Evolutionary conservation across 1,140 invertebrate genomes (phyloP), one percentile per base, ranked within the genome.

Genomic region (Drosophila grimshawi): DNA sequence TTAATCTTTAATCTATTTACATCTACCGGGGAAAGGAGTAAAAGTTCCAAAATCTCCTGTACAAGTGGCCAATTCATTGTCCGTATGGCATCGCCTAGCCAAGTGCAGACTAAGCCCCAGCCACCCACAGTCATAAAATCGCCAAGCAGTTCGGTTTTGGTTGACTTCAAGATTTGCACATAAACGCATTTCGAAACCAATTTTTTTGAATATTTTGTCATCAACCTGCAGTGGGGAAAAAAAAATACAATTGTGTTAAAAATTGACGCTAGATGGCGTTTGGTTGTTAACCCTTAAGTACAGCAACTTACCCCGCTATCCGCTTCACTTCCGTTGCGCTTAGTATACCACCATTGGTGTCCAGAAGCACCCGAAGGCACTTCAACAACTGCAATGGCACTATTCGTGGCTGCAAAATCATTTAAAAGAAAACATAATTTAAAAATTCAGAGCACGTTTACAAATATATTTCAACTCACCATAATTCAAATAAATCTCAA

Each of bases 121-220:
- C 98, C 98, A 76, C 97, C 97, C 64, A 95, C 95, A 52, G 95
- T 94, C 95, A 99, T 97, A 92, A 98, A 98, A 95, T 96, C 95
- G 60, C 96, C 96, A 35, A 98, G 93, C 63, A 98, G 94, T 75
- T 97, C 96, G 1, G 95, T 94, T 82, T 97, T 95, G n/a, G 98
- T 98, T 48, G 95, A 96, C 93, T 97, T 97, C 51, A 99, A 93
- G 81, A 99, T 98, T 93, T 98, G 97, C 71, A 98, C 95, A 91
- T 99, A 99, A 79, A 98, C 97, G 93, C 97, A 98, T 94, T 98
- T 98, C 79, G 97, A 98, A 37, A 99, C 98, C 59, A 99, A 93
- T 93, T 99, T 99, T 92, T 97, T 98, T 0, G 97, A 98, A 94
- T 97, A 98, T 92, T 98, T 98, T 30, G 96, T 96, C 97, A 99